A percentile compares a stretch with the other conserved stretches of the same genome.
These are phyloP conservation scores for Mormyrus hasselquistii DNA, from an alignment of 2,797 vertebrate species.

Conservation along the genomic window DNA sequence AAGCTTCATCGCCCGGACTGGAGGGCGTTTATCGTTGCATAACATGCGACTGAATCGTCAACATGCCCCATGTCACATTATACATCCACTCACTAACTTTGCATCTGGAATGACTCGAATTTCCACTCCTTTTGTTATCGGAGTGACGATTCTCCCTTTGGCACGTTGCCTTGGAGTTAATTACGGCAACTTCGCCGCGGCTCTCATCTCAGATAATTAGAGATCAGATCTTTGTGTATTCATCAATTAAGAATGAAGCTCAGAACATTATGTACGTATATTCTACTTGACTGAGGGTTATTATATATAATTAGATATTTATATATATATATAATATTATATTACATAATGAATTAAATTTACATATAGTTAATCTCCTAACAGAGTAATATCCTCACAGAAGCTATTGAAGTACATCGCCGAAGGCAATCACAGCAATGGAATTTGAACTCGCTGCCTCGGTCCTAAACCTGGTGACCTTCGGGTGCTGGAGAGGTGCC, in stretches of 20 bases:
- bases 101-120: not conserved
- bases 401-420: not conserved
- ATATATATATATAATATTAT: not conserved
- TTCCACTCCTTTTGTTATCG: not conserved
- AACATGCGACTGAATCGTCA: not conserved
- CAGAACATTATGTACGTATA: not conserved
- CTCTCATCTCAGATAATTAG: slow-evolving; percentile 8
- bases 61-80: not conserved
- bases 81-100: not conserved
- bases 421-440: not conserved
- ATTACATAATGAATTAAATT: not conserved
- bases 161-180: not conserved
- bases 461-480: not conserved
- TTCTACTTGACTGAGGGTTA: not conserved
- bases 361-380: not conserved
- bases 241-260: not conserved
- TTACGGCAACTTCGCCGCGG: not conserved
- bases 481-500: not conserved
- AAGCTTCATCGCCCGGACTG: not conserved
- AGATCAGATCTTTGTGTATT: not conserved
- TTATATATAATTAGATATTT: slow-evolving; percentile 1
- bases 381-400: not conserved
- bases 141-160: not conserved
- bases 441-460: not conserved
- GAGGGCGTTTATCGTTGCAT: not conserved